Evolutionary conservation across 2,888 invertebrate genomes (phyloP).

Genomic region (Rhorus exstirpatorius): DNA sequence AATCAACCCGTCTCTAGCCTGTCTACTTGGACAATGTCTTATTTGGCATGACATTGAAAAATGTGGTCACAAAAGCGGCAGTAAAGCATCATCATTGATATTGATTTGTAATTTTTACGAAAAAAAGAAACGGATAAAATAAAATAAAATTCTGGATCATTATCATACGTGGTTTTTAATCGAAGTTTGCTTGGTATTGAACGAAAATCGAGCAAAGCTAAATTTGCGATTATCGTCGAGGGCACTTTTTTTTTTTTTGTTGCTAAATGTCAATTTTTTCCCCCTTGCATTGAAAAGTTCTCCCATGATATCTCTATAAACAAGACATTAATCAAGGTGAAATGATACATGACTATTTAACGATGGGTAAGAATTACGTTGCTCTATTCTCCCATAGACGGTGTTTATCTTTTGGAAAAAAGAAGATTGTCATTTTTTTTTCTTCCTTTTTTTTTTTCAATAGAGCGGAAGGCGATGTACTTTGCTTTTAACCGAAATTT

Average conservation of each 20-base stretch:
- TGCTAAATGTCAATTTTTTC: slow-evolving; percentile 12
- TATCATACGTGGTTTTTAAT: slow-evolving; percentile 22
- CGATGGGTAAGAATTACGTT: too few species aligned
- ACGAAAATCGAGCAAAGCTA: slow-evolving; percentile 30
- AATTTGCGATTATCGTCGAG: slow-evolving; percentile 25
- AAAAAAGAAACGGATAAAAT: too few species aligned
- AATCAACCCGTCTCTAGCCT: slow-evolving; percentile 47
- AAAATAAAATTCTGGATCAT: slow-evolving; percentile 27
- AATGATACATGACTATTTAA: too few species aligned
- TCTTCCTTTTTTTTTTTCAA: too few species aligned
- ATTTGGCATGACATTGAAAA: slow-evolving; percentile 58
- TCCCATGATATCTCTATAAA: slow-evolving; percentile 1
- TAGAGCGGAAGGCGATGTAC: too few species aligned
- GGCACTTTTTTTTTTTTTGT: slow-evolving; percentile 7
- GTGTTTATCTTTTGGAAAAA: too few species aligned
- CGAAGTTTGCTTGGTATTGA: neutral
- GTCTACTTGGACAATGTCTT: slow-evolving; percentile 63
- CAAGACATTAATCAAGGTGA: neutral
- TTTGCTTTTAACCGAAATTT: too few species aligned
- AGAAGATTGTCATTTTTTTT: too few species aligned
- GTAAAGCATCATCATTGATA: slow-evolving; percentile 52
- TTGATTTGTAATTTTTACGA: slow-evolving; percentile 27
- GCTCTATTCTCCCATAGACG: too few species aligned
- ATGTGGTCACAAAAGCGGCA: slow-evolving; percentile 61
- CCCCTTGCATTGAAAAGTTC: slow-evolving; percentile 27